Conservation (phyloP, 2,113 vertebrate species). For the Chroicocephalus ridibundus region DNA sequence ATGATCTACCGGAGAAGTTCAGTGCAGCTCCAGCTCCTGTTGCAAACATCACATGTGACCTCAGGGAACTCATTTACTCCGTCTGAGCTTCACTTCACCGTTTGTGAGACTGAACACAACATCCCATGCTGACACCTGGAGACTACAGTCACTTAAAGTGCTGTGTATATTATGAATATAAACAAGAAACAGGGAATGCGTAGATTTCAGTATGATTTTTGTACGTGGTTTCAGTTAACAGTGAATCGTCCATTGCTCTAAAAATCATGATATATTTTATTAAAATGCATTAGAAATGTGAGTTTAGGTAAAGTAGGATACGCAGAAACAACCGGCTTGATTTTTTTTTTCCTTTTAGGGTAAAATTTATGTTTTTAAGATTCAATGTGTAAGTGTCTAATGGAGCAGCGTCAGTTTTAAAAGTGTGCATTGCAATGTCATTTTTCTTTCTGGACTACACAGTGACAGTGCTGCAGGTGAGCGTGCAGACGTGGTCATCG, state of each 20-base stretch:
- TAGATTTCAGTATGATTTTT: not conserved
- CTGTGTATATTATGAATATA: not conserved
- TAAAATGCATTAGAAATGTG: not conserved
- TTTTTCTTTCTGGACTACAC: not conserved
- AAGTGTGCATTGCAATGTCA: not conserved
- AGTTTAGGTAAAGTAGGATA: not conserved
- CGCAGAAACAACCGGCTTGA: not conserved
- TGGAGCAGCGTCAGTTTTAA: not conserved
- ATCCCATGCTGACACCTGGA: not conserved
- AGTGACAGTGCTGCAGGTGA: not conserved
- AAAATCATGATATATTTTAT: not conserved
- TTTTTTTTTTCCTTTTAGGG: not conserved
- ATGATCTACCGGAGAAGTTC: not conserved
- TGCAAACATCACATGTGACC: not conserved
- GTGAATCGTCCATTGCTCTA: not conserved
- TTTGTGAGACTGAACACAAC: not conserved
- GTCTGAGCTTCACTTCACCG: not conserved
- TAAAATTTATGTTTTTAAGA: not conserved
- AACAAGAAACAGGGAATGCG: not conserved
- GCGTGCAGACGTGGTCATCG: not conserved
- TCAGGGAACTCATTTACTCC: not conserved
- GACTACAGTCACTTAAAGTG: not conserved
- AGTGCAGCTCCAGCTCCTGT: not conserved
- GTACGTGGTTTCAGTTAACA: not conserved
- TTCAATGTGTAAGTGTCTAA: not conserved